phyloP scores from a whole-genome alignment of 2,113 vertebrate species.

The Gallinago media region DNA sequence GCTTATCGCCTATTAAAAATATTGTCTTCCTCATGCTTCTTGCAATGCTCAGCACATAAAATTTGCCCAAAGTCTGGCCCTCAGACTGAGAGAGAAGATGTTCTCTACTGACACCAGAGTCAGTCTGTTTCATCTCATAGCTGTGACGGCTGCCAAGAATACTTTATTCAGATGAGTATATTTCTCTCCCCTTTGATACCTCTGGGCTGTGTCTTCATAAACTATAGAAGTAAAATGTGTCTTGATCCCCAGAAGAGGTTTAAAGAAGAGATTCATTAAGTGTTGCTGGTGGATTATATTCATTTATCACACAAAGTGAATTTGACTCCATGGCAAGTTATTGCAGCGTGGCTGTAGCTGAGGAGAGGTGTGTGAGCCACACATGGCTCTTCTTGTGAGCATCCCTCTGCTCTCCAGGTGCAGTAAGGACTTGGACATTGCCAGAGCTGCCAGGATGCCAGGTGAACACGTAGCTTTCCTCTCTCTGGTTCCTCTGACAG shows the following conservation, averaged over 20 bases:
- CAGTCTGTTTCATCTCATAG: neutral
- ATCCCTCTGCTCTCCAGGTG: neutral
- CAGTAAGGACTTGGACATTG: neutral
- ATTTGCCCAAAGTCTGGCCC: neutral
- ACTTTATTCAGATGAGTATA: neutral
- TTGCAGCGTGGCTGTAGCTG: rapidly evolving
- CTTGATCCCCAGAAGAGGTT: neutral
- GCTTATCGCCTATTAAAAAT: neutral
- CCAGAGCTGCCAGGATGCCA: neutral
- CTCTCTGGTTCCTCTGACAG: neutral
- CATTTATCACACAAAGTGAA: neutral
- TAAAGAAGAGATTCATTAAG: constrained; percentile 4
- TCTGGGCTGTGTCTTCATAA: constrained; percentile 1
- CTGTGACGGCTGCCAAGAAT: neutral
- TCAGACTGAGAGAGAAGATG: neutral
- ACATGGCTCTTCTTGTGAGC: neutral
- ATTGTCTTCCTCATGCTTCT: neutral
- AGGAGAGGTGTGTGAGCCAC: neutral
- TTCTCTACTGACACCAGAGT: neutral
- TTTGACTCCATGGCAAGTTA: neutral
- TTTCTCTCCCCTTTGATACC: constrained; percentile 8
- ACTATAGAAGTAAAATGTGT: constrained; percentile 10
- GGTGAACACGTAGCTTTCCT: neutral
- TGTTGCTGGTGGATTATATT: neutral
- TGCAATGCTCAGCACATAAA: neutral